phyloP scores from a whole-genome alignment of 2,113 vertebrate species.

The Phoenicopterus ruber region DNA sequence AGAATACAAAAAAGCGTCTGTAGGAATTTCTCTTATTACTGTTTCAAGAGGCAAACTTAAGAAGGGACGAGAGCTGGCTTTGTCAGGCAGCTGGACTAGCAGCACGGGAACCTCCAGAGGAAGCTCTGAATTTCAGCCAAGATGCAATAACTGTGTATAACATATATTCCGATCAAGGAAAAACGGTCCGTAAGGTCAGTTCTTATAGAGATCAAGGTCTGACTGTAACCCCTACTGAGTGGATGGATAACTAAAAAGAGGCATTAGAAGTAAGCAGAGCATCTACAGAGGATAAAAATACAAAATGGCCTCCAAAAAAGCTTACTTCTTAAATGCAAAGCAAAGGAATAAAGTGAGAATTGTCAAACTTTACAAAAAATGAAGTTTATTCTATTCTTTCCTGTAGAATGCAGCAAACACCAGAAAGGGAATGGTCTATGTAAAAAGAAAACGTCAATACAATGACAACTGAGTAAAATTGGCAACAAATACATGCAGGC shows the following conservation, averaged over 20 bases:
- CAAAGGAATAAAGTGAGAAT: not conserved
- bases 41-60: not conserved
- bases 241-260: not conserved
- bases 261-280: not conserved
- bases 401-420: not conserved
- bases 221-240: not conserved
- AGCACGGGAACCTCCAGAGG: not conserved
- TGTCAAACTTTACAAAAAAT: not conserved
- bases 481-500: not conserved
- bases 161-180: rapidly evolving
- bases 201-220: not conserved
- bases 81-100: not conserved
- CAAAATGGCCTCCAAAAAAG: not conserved
- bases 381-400: not conserved
- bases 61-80: not conserved
- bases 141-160: not conserved
- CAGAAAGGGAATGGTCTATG: not conserved
- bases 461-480: not conserved
- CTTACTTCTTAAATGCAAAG: not conserved
- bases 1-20: rapidly evolving
- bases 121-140: not conserved
- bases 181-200: not conserved
- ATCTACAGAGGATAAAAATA: not conserved
- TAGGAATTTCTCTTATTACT: not conserved
- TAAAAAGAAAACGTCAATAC: not conserved